Base-by-base conservation (phyloP, 2,113 vertebrate species). In the Paracanthobrama guichenoti region DNA sequence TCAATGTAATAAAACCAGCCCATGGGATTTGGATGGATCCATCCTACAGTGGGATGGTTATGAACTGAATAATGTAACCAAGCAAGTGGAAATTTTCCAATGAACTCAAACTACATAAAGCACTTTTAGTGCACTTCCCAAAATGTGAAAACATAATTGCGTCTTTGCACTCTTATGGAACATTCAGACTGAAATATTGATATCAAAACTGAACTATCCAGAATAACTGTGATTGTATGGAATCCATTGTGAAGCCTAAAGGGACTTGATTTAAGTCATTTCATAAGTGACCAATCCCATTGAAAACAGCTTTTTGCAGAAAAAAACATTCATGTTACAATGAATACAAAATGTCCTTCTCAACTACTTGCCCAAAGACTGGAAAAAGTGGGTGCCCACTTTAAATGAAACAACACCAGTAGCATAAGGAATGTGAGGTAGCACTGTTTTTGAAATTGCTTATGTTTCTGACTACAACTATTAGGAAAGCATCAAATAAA, bases 401-500 rank as follows among this genome's bases (percentile, higher is more conserved):
- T 79, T 14, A 62, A 69, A 80, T 64, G 24, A 85, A 76, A 79
- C 57, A 12, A 64, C 72, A 84, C 44, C 71, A 82, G 73, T 82
- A 81, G 77, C 72, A 79, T 80, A 39, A 79, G 53, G 77, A 79
- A 72, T 64, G 80, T 84, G 74, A 72, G 73, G 26, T 71, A 78
- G 62, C 66, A 85, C 73, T 75, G 59, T 67, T 79, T 59, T 44
- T 55, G 20, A 55, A 42, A 69, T 16, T 7, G 76, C 46, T 35
- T 26, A 13, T 74, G 50, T 22, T 73, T 71, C 59, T 74, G 57
- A 77, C 57, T 42, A 35, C 84, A 86, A 71, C 62, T 81, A 72
- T 60, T 82, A 62, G 69, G 64, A 64, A 87, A 90, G 88, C 62
- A 60, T 90, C 82, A 84, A 87, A 90, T 86, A 88, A 91, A 91